Conservation (phyloP, 2,113 vertebrate species). For the Oryzias curvinotus region DNA sequence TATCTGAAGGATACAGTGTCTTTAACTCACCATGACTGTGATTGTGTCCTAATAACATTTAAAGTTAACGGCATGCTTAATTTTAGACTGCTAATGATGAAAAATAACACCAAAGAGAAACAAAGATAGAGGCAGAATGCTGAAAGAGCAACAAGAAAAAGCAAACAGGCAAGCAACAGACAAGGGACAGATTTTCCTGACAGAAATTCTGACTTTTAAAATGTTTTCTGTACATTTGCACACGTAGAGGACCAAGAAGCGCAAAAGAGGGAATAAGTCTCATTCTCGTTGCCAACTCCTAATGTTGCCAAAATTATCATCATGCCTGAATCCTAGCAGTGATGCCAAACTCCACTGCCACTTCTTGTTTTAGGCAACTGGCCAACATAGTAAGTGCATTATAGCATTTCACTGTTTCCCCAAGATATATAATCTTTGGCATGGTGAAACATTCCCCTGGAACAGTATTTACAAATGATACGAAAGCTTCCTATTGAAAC, state of each 20-base stretch:
- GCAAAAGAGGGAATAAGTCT: constrained; percentile 44
- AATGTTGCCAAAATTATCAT: constrained; percentile 68
- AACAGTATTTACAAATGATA: constrained; percentile 53
- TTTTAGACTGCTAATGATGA: not conserved
- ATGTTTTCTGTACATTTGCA: constrained; percentile 40
- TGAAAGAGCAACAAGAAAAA: constrained; percentile 8
- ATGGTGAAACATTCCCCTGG: constrained; percentile 30
- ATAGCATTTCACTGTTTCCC: constrained; percentile 68
- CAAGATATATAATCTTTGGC: constrained; percentile 63
- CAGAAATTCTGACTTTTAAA: constrained; percentile 44
- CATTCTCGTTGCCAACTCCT: constrained; percentile 47
- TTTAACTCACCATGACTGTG: no score
- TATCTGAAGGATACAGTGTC: no score
- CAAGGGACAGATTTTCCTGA: constrained; percentile 41
- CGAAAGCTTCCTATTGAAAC: constrained; percentile 60
- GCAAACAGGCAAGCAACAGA: constrained; percentile 31
- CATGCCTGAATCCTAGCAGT: constrained; percentile 53
- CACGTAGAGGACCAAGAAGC: constrained; percentile 11
- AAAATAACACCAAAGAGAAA: constrained; percentile 14
- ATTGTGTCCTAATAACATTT: no score
- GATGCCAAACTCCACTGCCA: constrained; percentile 65
- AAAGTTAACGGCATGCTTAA: no score
- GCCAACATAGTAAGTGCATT: constrained; percentile 69
- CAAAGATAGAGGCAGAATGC: constrained; percentile 24
- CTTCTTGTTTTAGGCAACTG: constrained; percentile 61